Conservation (phyloP, 2,888 invertebrate genomes). For the Seira musarum region DNA sequence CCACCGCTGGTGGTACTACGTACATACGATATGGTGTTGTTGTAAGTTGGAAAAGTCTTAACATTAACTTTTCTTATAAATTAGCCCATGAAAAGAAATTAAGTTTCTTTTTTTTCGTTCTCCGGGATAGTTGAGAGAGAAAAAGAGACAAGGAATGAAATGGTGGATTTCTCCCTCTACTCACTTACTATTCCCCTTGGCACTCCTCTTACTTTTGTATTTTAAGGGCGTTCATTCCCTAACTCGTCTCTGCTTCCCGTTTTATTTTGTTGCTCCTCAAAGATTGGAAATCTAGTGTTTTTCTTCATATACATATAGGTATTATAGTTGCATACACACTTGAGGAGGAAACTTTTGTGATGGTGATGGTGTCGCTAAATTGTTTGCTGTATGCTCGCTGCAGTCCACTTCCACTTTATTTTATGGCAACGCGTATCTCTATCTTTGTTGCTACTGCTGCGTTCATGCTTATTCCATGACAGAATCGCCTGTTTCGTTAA, state of each 20-base stretch:
- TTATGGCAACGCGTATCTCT: background rate
- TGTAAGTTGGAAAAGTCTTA: constrained; percentile 49
- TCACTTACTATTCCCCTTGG: constrained; percentile 48
- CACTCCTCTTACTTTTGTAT: constrained; percentile 44
- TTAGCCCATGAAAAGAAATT: constrained; percentile 56
- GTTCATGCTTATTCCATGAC: constrained; percentile 3
- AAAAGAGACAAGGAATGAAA: background rate
- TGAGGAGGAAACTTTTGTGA: constrained; percentile 17
- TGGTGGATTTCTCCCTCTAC: constrained; percentile 24
- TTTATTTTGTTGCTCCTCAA: background rate
- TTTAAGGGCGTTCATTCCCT: constrained; percentile 29
- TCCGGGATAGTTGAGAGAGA: constrained; percentile 8
- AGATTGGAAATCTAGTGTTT: constrained; percentile 9
- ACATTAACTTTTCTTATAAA: constrained; percentile 56
- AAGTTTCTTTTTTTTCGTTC: constrained; percentile 41
- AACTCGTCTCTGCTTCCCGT: background rate
- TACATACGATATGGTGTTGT: background rate
- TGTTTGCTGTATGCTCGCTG: background rate
- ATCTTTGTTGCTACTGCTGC: background rate
- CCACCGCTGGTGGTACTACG: background rate
- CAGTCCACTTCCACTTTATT: constrained; percentile 2
- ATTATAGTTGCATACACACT: background rate
- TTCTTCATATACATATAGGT: background rate
- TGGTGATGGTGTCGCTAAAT: background rate
- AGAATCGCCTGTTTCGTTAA: constrained; percentile 36